Base-by-base conservation (phyloP, 2,113 vertebrate genomes). In the Cyprinodon variegatus region DNA sequence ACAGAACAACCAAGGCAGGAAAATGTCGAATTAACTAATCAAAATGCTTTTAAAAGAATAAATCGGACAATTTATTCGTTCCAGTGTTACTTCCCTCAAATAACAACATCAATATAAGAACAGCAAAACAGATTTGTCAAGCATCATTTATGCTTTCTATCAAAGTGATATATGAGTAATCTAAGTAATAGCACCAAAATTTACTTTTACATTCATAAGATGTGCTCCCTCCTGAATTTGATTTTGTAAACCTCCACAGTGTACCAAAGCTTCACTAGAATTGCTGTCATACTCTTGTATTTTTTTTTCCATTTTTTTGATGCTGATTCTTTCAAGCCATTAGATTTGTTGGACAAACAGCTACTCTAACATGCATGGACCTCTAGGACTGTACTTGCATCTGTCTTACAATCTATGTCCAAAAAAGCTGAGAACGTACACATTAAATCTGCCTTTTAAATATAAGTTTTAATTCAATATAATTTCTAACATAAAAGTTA, bases 221-320 rank as follows among this genome's bases (percentile, higher is more conserved):
- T 40, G 22, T 67, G 59, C 78, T 83, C 68, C 77, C 7, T 76
- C 64, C 50, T 39, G 20, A 65, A 89, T 91, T 91, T 74, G 74
- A 91, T 92, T 91, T 76, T 6, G 57, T 86, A 83, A 88, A 71
- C 61, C 81, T 85, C 81, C 66, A 62, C 68, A 78, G 74, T 79
- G 48, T 39, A 64, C 57, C 29, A 53, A 78, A 73, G 36, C 38
- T 50, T 74, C 36, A 45, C 17, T 57, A 13, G 50, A 29, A 61
- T 76, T 80, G n/a, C 45, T 67, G 37, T 72, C 62, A 84, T 69
- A 3, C 65, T 66, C 39, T 46, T 83, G 63, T 68, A 0, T 72
- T 20, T 50, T 40, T 59, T n/a, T 40, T 68, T 50, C 4, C 43
- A 53, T 61, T 67, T 50, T 53, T 68, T 59, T 64, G 53, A 17